phyloP scores from a whole-genome alignment of 2,113 vertebrate genomes.

The Hippocampus mohnikei region DNA sequence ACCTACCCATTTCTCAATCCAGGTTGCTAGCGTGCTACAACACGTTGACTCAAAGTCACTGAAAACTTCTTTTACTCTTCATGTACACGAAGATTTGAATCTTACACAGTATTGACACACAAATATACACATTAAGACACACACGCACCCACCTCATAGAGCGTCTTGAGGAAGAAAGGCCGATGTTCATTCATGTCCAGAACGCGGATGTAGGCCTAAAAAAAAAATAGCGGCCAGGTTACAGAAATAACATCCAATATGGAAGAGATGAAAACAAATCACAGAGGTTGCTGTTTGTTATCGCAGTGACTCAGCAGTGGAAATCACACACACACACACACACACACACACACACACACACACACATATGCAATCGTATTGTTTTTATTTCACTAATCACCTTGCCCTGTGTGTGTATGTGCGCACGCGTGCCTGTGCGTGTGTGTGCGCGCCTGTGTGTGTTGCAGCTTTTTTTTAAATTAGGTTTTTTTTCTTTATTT shows the following conservation, averaged over 20 bases:
- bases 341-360: too few relatives aligned
- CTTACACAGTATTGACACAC: background rate
- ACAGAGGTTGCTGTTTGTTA: background rate
- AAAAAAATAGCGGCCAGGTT: background rate
- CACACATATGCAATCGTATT: too few relatives aligned
- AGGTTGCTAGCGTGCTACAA: background rate
- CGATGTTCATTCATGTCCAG: slow-evolving; percentile 89
- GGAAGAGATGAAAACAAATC: background rate
- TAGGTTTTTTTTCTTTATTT: too few relatives aligned
- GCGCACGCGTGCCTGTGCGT: too few relatives aligned
- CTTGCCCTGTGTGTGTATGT: too few relatives aligned
- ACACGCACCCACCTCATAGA: slow-evolving; percentile 67
- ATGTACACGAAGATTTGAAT: background rate
- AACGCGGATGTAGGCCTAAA: slow-evolving; percentile 84
- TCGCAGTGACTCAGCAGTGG: background rate
- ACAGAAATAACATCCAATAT: slow-evolving; percentile 5
- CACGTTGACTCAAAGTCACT: background rate
- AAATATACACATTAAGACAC: background rate
- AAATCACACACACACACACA: background rate
- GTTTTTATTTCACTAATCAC: too few relatives aligned
- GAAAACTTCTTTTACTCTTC: background rate
- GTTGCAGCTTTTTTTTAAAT: too few relatives aligned
- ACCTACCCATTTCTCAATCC: background rate
- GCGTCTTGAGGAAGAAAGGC: slow-evolving; percentile 81
- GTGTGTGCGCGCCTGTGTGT: too few relatives aligned